Evolutionary conservation across 2,113 vertebrate genomes (phyloP).

Genomic region (Rhizomys pruinosus): DNA sequence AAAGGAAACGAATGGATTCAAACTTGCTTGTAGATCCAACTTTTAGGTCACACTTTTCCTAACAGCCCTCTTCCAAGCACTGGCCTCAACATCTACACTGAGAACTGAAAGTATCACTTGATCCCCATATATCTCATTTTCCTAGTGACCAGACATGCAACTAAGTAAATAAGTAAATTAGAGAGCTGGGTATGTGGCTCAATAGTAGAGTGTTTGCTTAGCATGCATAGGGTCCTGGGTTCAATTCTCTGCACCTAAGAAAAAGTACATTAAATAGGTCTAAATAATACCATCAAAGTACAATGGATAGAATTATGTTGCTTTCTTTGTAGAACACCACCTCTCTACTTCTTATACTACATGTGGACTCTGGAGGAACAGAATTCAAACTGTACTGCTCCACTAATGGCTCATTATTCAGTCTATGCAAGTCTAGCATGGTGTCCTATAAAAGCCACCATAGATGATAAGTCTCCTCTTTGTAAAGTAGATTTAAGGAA

Average conservation of each 20-base stretch:
- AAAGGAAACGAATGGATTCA: conserved; percentile 21
- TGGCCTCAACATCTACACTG: not conserved
- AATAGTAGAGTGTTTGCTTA: not conserved
- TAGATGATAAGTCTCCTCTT: not conserved
- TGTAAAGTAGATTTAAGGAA: not conserved
- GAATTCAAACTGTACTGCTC: not conserved
- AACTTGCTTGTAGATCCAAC: not conserved
- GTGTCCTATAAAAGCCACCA: not conserved
- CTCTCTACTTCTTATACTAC: not conserved
- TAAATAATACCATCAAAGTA: not conserved
- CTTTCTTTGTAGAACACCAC: not conserved
- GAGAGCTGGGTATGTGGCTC: not conserved
- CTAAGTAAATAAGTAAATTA: not conserved
- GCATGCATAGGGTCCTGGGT: not conserved
- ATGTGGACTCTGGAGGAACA: not conserved
- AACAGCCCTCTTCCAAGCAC: not conserved
- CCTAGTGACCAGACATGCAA: not conserved
- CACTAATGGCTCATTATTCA: not conserved
- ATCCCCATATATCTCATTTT: not conserved
- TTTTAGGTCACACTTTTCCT: not conserved
- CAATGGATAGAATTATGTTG: not conserved
- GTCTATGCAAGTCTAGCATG: not conserved
- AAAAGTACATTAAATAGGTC: not conserved
- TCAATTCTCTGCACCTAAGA: not conserved
- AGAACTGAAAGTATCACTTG: not conserved